Conservation (phyloP, 2,113 vertebrate genomes). For the Climacteris rufus region DNA sequence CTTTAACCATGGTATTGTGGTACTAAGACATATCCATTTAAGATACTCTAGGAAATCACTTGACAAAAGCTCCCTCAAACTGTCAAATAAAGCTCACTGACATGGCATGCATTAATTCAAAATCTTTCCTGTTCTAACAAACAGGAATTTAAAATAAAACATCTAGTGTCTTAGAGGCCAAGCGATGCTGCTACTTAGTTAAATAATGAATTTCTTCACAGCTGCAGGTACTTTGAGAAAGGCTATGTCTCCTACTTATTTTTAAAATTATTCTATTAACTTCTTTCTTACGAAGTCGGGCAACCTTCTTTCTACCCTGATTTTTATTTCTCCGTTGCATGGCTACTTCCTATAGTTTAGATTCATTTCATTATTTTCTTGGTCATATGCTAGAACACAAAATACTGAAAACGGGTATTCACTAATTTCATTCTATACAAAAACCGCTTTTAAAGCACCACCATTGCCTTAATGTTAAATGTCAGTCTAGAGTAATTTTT, state of each 20-base stretch:
- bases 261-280: neutral
- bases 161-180: neutral
- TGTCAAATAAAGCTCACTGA: neutral
- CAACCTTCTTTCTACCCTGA: neutral
- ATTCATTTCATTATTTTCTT: neutral
- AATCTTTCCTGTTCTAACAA: neutral
- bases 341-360: neutral
- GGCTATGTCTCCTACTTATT: neutral
- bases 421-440: neutral
- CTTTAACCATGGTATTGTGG: neutral
- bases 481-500: neutral
- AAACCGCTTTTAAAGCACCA: neutral
- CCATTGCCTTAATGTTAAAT: neutral
- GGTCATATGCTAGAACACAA: neutral
- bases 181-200: neutral
- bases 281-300: neutral
- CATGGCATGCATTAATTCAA: neutral
- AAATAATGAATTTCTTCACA: neutral
- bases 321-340: neutral
- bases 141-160: neutral
- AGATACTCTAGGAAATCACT: neutral
- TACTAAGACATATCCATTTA: neutral
- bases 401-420: neutral
- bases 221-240: neutral
- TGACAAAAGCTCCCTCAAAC: neutral